Evolutionary conservation across 1,140 invertebrate genomes (phyloP).

Genomic region (Neomicropteryx cornuta): DNA sequence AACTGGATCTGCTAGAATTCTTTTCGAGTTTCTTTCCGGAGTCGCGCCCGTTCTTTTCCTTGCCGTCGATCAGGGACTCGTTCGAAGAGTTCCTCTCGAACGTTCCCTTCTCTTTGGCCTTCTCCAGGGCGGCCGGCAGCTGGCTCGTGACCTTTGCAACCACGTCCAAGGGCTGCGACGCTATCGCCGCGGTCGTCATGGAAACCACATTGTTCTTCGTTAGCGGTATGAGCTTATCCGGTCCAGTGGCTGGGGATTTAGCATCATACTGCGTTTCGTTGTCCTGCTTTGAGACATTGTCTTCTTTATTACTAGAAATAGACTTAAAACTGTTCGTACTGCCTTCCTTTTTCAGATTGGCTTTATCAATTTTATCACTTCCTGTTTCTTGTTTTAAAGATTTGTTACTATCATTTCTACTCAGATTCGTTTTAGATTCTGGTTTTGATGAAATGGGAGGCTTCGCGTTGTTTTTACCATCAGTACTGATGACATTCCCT

Average conservation of each 20-base stretch:
- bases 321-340: slow-evolving; percentile 4
- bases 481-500: not conserved
- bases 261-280: slow-evolving; percentile 35
- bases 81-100: slow-evolving; percentile 36
- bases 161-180: slow-evolving; percentile 37
- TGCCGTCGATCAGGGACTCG: slow-evolving; percentile 25
- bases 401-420: slow-evolving; percentile 26
- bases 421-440: slow-evolving; percentile 10
- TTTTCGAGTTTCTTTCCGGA: slow-evolving; percentile 13
- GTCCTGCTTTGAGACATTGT: slow-evolving; percentile 28
- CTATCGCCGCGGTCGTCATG: slow-evolving; percentile 42
- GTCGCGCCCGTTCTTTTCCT: slow-evolving; percentile 17
- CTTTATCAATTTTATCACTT: slow-evolving; percentile 13
- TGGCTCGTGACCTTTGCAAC: slow-evolving; percentile 39
- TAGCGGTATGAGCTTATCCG: slow-evolving; percentile 31
- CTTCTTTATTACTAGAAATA: slow-evolving; percentile 1
- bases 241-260: slow-evolving; percentile 25
- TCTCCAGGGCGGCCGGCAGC: slow-evolving; percentile 32
- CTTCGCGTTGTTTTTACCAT: slow-evolving; percentile 11
- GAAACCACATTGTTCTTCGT: slow-evolving; percentile 38
- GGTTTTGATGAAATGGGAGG: slow-evolving; percentile 9
- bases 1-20: slow-evolving; percentile 21
- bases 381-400: slow-evolving; percentile 16
- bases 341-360: slow-evolving; percentile 14
- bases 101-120: slow-evolving; percentile 36